Base-by-base conservation (phyloP, 2,113 vertebrate species). In the Herpailurus yagouaroundi region DNA sequence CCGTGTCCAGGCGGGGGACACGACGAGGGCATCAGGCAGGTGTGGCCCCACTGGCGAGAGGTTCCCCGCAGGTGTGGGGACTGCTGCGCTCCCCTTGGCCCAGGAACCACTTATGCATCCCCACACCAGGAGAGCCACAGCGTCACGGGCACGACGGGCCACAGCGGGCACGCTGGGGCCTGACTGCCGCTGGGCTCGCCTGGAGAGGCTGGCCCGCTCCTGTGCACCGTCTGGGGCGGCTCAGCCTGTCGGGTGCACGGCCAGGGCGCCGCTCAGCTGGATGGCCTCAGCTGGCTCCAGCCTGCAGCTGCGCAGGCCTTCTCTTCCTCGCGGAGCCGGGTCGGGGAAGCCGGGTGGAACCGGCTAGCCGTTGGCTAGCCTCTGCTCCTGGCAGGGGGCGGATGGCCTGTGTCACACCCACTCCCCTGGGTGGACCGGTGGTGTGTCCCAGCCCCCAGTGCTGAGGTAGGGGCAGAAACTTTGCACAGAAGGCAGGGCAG, bases 41-140 rank as follows among this genome's bases (percentile, higher is more conserved):
- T 2, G 2, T 21, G 7, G 57, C 21, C 29, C 52, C 36, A 33
- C n/a, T 4, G 27, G 25, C 48, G 19, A 27, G 38, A 31, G 25
- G 38, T 19, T n/a, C 55, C 33, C 33, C 31, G 41, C 11, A 8
- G 5, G 55, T 1, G 31, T 6, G 9, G 11, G 10, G 27, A 1
- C 15, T 1, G 1, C 31, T 2, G 21, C 5, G 38, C 11, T 27
- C 36, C 50, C 36, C 13, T 33, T 1, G 19, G 9, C 4, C 85
- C 5, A 33, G 57, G 55, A 69, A 38, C 33, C 0, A 1, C 0
- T 1, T 0, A 6, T 16, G 19, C 8, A 3, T 15, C 45, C 57
- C 15, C 13, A 3, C 19, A 1, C 4, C 19, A 4, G 29, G 29
- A 60, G 23, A 8, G 29, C 48, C 12, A 31, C 33, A 33, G 73